A percentile compares a stretch with the other conserved stretches of the same genome.
Conservation (phyloP, 2,113 vertebrate genomes). For the Formicarius rufipectus region DNA sequence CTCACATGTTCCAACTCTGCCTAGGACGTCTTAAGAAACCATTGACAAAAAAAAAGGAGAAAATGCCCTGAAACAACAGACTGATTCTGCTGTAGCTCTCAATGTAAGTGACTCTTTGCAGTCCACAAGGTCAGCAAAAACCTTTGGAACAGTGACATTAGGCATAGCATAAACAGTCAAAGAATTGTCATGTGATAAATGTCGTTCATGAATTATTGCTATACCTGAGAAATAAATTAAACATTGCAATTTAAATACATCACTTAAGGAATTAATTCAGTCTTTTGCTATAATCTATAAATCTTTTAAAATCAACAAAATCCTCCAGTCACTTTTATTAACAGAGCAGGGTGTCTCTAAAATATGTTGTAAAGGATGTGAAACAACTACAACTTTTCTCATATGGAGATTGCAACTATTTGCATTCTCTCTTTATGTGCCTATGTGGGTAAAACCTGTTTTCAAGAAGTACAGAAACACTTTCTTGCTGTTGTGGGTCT, state of each 20-base stretch:
- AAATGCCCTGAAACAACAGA: background rate
- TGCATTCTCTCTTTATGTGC: background rate
- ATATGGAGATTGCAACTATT: fast-evolving
- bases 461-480: background rate
- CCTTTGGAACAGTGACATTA: background rate
- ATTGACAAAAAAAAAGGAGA: background rate
- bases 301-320: background rate
- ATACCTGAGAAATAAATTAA: background rate
- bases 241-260: background rate
- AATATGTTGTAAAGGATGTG: background rate
- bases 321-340: background rate
- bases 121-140: background rate
- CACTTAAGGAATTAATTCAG: background rate
- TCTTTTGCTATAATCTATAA: background rate
- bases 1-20: background rate
- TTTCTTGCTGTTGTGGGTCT: background rate
- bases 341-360: background rate
- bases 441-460: background rate
- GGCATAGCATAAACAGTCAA: background rate
- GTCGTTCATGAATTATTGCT: background rate
- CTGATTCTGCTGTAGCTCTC: background rate
- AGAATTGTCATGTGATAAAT: background rate
- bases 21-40: background rate
- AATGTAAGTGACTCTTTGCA: background rate
- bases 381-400: background rate